Conservation (phyloP, 64 coral and sea anemone genomes). For the Porites lutea region DNA sequence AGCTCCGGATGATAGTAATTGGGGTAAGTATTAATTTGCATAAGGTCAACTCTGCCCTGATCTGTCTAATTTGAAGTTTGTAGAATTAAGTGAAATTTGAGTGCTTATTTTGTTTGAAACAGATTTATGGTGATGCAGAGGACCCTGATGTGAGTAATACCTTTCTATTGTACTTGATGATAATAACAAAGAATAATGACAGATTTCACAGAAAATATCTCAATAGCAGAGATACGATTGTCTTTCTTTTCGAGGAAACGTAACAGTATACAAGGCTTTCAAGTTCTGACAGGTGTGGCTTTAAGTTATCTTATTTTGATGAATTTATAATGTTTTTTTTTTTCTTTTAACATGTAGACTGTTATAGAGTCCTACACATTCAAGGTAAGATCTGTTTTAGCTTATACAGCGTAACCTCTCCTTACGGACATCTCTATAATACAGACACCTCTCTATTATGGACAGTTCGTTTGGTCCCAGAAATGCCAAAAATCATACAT, state of each 20-base stretch:
- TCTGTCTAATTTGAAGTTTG: neutral
- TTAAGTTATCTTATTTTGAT: too few species aligned
- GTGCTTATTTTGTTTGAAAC: conserved; percentile 6
- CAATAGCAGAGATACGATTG: neutral
- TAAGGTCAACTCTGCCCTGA: too few species aligned
- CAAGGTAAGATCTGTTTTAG: conserved; percentile 55
- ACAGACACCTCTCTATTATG: too few species aligned
- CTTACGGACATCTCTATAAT: neutral
- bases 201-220: too few species aligned
- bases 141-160: conserved; percentile 91
- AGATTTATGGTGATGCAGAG: conserved; percentile 88
- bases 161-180: neutral
- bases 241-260: too few species aligned
- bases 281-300: too few species aligned
- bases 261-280: too few species aligned
- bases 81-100: neutral
- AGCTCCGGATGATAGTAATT: conserved; percentile 88
- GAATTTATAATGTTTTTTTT: neutral
- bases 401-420: neutral
- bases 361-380: conserved; percentile 93
- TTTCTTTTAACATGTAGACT: conserved; percentile 58
- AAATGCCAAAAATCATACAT: too few species aligned
- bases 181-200: neutral
- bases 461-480: too few species aligned
- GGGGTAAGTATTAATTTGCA: conserved; percentile 75